Evolutionary conservation across 2,113 vertebrate genomes (phyloP), one percentile per base, ranked within the genome.

Genomic region (Crotophaga sulcirostris): DNA sequence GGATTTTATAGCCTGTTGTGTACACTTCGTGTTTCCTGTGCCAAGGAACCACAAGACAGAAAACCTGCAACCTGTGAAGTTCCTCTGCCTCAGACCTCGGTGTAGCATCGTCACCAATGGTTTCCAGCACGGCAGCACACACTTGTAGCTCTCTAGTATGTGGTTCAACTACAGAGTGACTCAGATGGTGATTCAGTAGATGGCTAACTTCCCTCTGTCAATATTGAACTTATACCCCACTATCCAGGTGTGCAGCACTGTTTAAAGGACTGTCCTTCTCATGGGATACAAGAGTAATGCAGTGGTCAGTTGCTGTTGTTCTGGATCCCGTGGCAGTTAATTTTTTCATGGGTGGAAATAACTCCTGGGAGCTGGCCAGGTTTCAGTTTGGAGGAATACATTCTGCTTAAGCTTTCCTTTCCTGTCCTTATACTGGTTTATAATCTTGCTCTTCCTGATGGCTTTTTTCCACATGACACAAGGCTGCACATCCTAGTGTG

Each of bases 1-100:
- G 76, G 93, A 93, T 96, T 97, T 97, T 97, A 93, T 54, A 91
- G 72, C 93, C 87, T 92, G 94, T 97, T 96, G 78, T 96, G 67
- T 92, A 90, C 58, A 90, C 92, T 96, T 84, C 5, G 2, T 80
- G 84, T 93, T 96, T 97, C 95, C 93, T 96, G 77, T 87, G 67
- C 87, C 90, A 94, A 82, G 79, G 93, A 97, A 93, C 96, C 94
- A 95, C 87, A 96, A 94, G 94, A 93, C 56, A 94, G 91, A 97
- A 97, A 94, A 89, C 84, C 78, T 74, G 47, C 63, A 87, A 51
- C 54, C 63, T 81, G 87, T 95, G 87, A 94, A 95, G 62, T 89
- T 95, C 76, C 78, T 34, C 72, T 94, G 62, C 69, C 70, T 95
- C 69, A 80, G 79, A 93, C 62, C 67, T 96, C 18, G 0, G 47